These are phyloP conservation scores for Platyrinchus mystaceus DNA, from an alignment of 2,797 vertebrate genomes.

Conservation along the genomic window DNA sequence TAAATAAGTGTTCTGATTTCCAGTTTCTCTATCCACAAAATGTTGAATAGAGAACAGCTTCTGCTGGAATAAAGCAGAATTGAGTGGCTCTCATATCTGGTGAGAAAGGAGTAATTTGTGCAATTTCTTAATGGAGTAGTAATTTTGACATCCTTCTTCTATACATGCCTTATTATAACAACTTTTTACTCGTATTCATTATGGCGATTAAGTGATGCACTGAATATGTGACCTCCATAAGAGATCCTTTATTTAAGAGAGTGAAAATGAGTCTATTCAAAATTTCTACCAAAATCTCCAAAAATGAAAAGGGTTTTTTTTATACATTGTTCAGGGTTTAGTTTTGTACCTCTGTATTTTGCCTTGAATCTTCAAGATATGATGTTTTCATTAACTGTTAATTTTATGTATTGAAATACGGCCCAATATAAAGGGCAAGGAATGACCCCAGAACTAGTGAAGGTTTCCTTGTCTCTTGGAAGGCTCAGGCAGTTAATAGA, in stretches of 20 bases:
- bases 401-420: background rate
- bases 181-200: background rate
- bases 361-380: background rate
- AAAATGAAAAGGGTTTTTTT: fast-evolving
- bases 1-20: background rate
- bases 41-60: background rate
- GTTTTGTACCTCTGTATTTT: background rate
- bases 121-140: background rate
- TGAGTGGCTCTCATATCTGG: background rate
- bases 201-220: background rate
- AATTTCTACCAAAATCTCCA: background rate
- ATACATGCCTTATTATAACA: background rate
- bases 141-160: background rate
- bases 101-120: background rate
- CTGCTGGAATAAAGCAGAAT: background rate
- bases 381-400: background rate
- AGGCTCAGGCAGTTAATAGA: background rate
- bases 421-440: background rate
- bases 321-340: background rate
- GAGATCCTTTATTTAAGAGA: background rate
- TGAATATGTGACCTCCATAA: background rate
- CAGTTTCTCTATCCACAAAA: background rate
- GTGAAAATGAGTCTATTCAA: background rate
- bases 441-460: background rate
- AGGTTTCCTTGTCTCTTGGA: background rate